These are phyloP conservation scores for Enteromius thamalakanensis DNA, from an alignment of 2,797 vertebrate species.

Conservation along the genomic window DNA sequence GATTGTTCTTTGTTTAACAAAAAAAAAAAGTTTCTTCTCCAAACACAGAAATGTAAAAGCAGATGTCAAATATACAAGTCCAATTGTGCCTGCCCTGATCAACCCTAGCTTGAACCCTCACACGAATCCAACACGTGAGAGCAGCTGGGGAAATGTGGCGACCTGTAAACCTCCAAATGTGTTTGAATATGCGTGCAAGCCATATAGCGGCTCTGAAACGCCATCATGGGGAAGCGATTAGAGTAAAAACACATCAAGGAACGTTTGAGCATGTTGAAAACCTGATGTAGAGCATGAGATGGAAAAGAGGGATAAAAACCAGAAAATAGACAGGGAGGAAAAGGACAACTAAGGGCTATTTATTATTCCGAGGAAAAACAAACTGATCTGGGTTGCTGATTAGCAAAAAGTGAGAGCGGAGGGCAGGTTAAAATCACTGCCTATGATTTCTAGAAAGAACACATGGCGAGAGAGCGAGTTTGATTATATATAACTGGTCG, in stretches of 20 bases:
- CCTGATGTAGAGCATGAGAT: slow-evolving; percentile 9
- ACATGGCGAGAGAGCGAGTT: background rate
- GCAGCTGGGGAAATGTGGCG: slow-evolving; percentile 20
- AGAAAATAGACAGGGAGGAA: slow-evolving; percentile 18
- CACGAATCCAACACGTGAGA: slow-evolving; percentile 18
- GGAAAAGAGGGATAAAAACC: slow-evolving; percentile 28
- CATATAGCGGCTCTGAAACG: slow-evolving; percentile 47
- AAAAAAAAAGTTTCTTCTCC: background rate
- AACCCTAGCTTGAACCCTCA: background rate
- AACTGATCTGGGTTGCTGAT: slow-evolving; percentile 58
- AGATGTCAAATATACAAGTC: slow-evolving; percentile 28
- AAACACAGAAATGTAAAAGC: background rate
- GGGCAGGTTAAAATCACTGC: slow-evolving; percentile 58
- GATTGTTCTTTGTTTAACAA: background rate
- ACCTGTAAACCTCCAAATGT: slow-evolving; percentile 26
- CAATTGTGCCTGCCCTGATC: background rate
- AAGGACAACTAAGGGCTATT: slow-evolving; percentile 51
- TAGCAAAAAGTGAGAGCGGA: slow-evolving; percentile 55
- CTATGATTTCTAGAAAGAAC: background rate
- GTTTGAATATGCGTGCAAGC: slow-evolving; percentile 14
- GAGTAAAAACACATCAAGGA: slow-evolving; percentile 44
- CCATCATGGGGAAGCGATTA: slow-evolving; percentile 57
- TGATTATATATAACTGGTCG: background rate
- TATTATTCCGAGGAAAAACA: slow-evolving; percentile 62
- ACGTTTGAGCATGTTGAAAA: slow-evolving; percentile 17